Base-by-base conservation (phyloP, 2,113 vertebrate species). In the Leptosomus discolor region DNA sequence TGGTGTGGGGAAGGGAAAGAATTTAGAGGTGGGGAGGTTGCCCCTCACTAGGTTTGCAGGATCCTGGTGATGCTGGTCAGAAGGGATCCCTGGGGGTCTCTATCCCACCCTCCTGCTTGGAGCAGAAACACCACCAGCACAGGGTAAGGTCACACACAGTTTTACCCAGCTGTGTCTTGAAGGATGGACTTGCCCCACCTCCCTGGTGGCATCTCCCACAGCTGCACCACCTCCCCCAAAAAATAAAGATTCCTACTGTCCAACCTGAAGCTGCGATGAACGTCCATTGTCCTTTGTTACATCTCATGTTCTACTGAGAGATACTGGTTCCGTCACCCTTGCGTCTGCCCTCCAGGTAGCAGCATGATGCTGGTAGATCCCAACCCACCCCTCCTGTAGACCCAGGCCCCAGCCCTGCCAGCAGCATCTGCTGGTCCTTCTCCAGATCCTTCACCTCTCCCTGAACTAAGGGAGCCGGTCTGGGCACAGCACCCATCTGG, bases 231-330 rank as follows among this genome's bases (percentile, higher is more conserved):
- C 11, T 70, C 45, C 37, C 30, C 27, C 14, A 3, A 7, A 29
- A 56, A n/a, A 8, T 1, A 43, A 0, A 11, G 1, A 2, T 37
- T 60, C 46, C 34, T 37, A 0, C 61, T 51, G 39, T 63, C 22
- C 63, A 22, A 11, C 29, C 46, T 50, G 71, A 12, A 43, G 48
- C 26, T 80, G 80, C 30, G 23, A 2, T 7, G 43, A 7, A 5
- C 6, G 27, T 22, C 26, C 5, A 0, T 26, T 37, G 17, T 12
- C 43, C 70, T 41, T 78, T 7, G 11, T 34, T 43, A 21, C 17
- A 43, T 34, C 41, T 34, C 27, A 11, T 43, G 27, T 2, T 45
- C 85, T 18, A 1, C 29, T 0, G 0, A 32, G 43, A 32, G 16
- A 57, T 8, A 0, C 9, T 26, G 32, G 41, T 21, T 63, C 56